Percentiles rank a stretch among this genome's conserved stretches.
These are phyloP conservation scores for Leptinotarsa rubiginosa DNA, from an alignment of 2,888 invertebrate genomes.

Conservation along the genomic window DNA sequence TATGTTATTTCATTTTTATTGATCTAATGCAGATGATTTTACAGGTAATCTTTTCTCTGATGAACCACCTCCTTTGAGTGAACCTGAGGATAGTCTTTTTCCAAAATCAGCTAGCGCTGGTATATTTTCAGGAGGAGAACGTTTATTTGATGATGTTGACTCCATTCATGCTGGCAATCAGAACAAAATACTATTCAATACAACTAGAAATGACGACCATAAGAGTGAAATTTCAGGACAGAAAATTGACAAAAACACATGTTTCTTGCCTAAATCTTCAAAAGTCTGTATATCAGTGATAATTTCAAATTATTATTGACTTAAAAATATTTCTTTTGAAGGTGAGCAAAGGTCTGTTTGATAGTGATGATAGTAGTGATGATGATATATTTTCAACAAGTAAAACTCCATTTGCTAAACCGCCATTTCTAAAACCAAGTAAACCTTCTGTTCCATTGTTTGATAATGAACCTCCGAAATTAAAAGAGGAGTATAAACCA, in stretches of 20 bases:
- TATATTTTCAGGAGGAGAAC: slow-evolving; percentile 59
- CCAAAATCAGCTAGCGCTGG: slow-evolving; percentile 49
- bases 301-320: not conserved
- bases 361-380: slow-evolving; percentile 59
- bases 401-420: slow-evolving; percentile 41
- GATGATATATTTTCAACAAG: slow-evolving; percentile 55
- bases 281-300: slow-evolving; percentile 28
- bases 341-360: slow-evolving; percentile 58
- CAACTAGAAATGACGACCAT: slow-evolving; percentile 3
- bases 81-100: slow-evolving; percentile 49
- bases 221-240: slow-evolving; percentile 15
- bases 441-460: slow-evolving; percentile 55
- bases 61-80: slow-evolving; percentile 71
- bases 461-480: slow-evolving; percentile 59
- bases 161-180: slow-evolving; percentile 58
- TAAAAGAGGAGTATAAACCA: slow-evolving; percentile 44
- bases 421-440: slow-evolving; percentile 48
- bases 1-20: not conserved
- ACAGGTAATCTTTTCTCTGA: slow-evolving; percentile 68
- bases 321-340: slow-evolving; percentile 19
- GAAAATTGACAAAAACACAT: not conserved
- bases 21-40: not conserved
- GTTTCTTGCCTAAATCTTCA: slow-evolving; percentile 32
- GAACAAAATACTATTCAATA: slow-evolving; percentile 22
- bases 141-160: slow-evolving; percentile 64